Conservation (phyloP, 2,888 invertebrate species). For the Smittia aterrima region DNA sequence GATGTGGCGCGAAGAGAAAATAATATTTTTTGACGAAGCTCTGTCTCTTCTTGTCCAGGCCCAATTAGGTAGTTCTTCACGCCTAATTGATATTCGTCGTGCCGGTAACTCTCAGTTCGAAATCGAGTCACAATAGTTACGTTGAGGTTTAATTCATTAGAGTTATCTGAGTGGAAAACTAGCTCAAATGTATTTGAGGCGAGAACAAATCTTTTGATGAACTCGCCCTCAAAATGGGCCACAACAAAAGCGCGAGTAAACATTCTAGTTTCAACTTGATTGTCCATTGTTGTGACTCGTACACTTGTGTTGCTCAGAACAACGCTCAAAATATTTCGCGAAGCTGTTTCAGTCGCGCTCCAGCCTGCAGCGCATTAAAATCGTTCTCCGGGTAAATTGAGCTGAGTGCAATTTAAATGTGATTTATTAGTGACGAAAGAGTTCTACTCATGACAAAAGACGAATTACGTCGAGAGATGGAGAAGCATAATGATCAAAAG, state of each 20-base stretch:
- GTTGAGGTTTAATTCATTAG: too few relatives aligned
- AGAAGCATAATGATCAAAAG: constrained; percentile 12
- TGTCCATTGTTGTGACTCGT: neutral
- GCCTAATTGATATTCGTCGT: neutral
- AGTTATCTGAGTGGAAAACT: neutral
- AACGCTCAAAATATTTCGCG: neutral
- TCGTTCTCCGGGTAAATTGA: neutral
- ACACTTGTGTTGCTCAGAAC: neutral
- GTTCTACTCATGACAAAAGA: too few relatives aligned
- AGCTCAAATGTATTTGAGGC: neutral
- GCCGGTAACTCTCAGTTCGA: neutral
- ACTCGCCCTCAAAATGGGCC: neutral
- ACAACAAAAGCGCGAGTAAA: neutral
- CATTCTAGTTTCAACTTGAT: constrained; percentile 7
- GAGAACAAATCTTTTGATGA: neutral
- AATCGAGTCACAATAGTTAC: too few relatives aligned
- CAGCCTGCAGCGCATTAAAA: neutral
- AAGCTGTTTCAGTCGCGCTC: neutral
- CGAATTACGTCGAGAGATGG: constrained; percentile 1
- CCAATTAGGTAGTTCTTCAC: neutral
- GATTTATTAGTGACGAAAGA: too few relatives aligned
- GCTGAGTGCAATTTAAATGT: neutral
- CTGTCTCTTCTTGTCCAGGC: too few relatives aligned
- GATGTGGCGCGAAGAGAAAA: too few relatives aligned
- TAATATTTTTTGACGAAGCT: too few relatives aligned